These are phyloP conservation scores for Sparus aurata DNA, from an alignment of 2,797 vertebrate species.

Conservation along the genomic window DNA sequence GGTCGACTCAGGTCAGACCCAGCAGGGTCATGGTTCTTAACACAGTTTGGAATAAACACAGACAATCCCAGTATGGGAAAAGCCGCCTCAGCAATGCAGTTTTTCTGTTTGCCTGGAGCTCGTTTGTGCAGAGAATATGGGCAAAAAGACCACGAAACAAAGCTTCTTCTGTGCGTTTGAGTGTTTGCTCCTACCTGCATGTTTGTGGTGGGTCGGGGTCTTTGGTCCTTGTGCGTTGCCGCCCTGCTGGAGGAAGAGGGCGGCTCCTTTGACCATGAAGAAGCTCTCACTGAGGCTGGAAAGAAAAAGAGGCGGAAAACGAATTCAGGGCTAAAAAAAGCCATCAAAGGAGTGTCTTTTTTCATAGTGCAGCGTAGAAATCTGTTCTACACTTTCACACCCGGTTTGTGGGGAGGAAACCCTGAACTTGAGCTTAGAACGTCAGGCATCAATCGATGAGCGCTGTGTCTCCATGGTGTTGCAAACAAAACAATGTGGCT, in stretches of 20 bases:
- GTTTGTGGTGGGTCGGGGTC: conserved; percentile 93
- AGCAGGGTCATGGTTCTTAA: neutral
- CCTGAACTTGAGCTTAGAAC: neutral
- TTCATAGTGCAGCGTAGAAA: neutral
- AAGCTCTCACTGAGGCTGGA: conserved; percentile 97
- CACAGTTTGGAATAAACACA: conserved; percentile 39
- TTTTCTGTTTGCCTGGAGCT: conserved; percentile 37
- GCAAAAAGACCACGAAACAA: conserved; percentile 23
- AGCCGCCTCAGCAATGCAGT: conserved; percentile 22
- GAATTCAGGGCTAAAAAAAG: neutral
- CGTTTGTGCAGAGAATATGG: neutral
- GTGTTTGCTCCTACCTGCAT: conserved; percentile 89
- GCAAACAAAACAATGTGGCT: neutral
- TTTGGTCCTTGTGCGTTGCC: conserved; percentile 90
- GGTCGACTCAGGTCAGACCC: conserved; percentile 36
- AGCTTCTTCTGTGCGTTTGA: conserved; percentile 72
- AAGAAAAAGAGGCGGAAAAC: conserved; percentile 29
- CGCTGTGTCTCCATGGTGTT: neutral
- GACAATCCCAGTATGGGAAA: conserved; percentile 32
- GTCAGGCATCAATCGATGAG: too few species aligned
- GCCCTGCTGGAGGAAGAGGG: conserved; percentile 97
- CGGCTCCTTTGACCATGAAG: conserved; percentile 99
- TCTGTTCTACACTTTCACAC: neutral
- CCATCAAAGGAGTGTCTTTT: neutral
- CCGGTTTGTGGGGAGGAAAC: neutral